Evolutionary conservation across 2,797 vertebrate species (phyloP).

Genomic region (Sebastes taczanowskii): DNA sequence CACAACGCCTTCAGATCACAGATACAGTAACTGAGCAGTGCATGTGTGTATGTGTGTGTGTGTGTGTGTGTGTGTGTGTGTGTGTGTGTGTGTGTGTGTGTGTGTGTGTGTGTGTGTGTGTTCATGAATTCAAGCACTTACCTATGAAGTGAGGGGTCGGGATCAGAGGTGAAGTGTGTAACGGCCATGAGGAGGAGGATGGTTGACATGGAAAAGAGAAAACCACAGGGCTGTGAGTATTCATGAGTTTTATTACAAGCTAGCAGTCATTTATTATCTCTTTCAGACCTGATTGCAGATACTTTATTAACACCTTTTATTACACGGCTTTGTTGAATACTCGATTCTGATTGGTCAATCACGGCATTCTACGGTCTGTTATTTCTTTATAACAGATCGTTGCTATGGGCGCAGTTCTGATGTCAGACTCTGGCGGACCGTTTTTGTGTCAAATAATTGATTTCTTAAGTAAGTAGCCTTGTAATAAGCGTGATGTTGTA

Average conservation of each 20-base stretch:
- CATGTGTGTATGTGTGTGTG: conserved; percentile 8
- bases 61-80: background rate
- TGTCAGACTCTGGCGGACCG: no score
- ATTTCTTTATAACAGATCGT: background rate
- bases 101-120: conserved; percentile 1
- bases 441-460: no score
- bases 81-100: conserved; percentile 8
- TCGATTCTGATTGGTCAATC: no score
- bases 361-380: no score
- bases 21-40: conserved; percentile 43
- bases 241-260: background rate
- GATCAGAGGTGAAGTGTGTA: conserved; percentile 28
- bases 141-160: conserved; percentile 49
- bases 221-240: conserved; percentile 7
- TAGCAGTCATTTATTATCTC: background rate
- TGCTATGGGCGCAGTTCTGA: no score
- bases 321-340: no score
- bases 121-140: conserved; percentile 56
- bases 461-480: no score
- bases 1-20: conserved; percentile 44
- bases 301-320: background rate
- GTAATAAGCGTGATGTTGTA: no score
- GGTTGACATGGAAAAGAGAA: conserved; percentile 52
- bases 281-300: background rate
- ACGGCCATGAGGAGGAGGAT: conserved; percentile 14